Evolutionary conservation across 1,140 invertebrate species (phyloP).

Genomic region (Trichoplusia ni): DNA sequence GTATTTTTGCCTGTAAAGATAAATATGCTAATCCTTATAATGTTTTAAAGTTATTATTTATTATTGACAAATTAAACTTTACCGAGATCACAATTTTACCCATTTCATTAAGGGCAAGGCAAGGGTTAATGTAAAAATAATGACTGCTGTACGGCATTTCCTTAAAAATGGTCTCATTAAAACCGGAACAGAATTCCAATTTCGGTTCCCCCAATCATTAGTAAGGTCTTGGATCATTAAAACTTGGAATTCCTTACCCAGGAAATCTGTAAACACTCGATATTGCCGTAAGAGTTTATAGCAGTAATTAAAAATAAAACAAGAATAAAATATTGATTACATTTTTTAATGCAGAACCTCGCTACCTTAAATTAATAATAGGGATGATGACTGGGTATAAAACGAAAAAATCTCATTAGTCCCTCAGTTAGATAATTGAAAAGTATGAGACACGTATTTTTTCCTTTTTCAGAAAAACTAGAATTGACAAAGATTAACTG

Average conservation of each 20-base stretch:
- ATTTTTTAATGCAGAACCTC: too few relatives aligned
- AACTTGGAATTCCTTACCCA: conserved; percentile 13
- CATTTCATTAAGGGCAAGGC: too few relatives aligned
- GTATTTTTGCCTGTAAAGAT: too few relatives aligned
- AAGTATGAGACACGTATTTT: too few relatives aligned
- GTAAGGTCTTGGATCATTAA: conserved; percentile 15
- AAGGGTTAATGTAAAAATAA: neutral
- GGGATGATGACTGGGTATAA: too few relatives aligned
- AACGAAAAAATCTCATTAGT: too few relatives aligned
- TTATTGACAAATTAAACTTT: too few relatives aligned
- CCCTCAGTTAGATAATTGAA: too few relatives aligned
- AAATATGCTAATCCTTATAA: neutral
- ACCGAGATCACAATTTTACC: neutral
- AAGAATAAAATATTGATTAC: too few relatives aligned
- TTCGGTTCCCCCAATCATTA: conserved; percentile 25
- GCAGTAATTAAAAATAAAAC: conserved; percentile 6
- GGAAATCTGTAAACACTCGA: conserved; percentile 7
- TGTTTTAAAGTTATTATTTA: neutral
- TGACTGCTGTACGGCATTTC: neutral
- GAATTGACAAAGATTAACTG: too few relatives aligned
- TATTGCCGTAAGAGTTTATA: neutral
- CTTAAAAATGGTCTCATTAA: conserved; percentile 20
- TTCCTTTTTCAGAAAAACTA: too few relatives aligned
- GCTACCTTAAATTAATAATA: too few relatives aligned
- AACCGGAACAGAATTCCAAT: conserved; percentile 18